Conservation (phyloP, 2,888 invertebrate genomes). For the Pachymerium ferrugineum region DNA sequence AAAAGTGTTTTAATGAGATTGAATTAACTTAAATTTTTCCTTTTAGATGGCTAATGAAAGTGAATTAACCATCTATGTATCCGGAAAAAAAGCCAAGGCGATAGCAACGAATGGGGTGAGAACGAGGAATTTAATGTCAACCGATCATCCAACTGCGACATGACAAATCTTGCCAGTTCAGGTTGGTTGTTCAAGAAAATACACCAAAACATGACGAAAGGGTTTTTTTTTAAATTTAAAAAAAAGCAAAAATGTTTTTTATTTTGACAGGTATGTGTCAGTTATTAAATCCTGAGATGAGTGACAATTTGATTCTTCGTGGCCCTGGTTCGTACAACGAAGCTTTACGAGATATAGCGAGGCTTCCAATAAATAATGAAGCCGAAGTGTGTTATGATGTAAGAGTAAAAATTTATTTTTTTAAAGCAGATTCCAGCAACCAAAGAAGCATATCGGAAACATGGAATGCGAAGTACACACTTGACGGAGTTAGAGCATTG, state of each 20-base stretch:
- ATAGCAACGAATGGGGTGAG: no score
- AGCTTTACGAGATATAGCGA: slow-evolving; percentile 86
- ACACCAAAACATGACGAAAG: no score
- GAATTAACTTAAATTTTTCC: no score
- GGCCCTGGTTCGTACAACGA: slow-evolving; percentile 50
- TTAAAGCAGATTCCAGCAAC: slow-evolving; percentile 59
- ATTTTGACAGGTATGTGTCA: background rate
- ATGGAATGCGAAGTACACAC: slow-evolving; percentile 94
- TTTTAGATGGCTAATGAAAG: no score
- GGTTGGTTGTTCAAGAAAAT: slow-evolving; percentile 18
- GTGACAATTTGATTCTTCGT: background rate
- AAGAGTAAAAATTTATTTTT: slow-evolving; percentile 36
- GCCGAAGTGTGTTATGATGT: slow-evolving; percentile 86
- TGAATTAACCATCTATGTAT: no score
- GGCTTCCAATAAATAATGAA: slow-evolving; percentile 94
- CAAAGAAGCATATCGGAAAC: slow-evolving; percentile 85
- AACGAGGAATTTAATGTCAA: slow-evolving; percentile 39
- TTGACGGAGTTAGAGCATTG: slow-evolving; percentile 83
- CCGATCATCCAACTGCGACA: background rate
- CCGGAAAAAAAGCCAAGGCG: no score
- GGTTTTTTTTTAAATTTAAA: no score
- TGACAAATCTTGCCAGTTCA: slow-evolving; percentile 16
- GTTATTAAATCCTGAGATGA: slow-evolving; percentile 7
- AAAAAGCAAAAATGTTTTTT: no score
- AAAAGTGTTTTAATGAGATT: background rate